Evolutionary conservation across 2,797 vertebrate species (phyloP).

Genomic region (Eleutherodactylus coqui): DNA sequence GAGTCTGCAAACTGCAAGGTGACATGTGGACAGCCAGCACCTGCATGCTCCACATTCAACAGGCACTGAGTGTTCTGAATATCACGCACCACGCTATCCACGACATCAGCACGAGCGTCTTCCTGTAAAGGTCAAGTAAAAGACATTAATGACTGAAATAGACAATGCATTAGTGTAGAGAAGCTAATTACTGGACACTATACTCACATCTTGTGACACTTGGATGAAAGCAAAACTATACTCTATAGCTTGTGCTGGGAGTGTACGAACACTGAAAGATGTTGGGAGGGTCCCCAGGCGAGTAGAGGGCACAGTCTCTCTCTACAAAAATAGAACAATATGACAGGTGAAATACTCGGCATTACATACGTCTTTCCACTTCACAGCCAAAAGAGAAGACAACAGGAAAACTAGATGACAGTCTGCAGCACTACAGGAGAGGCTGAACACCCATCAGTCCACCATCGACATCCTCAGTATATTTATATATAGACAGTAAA

Average conservation of each 20-base stretch:
- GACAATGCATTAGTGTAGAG: background rate
- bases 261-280: constrained; percentile 85
- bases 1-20: constrained; percentile 92
- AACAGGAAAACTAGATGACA: background rate
- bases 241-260: constrained; percentile 92
- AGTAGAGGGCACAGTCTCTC: constrained; percentile 85
- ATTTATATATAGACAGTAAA: constrained; percentile 32
- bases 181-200: background rate
- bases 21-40: constrained; percentile 83
- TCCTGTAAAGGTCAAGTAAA: constrained; percentile 74
- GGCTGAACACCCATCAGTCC: background rate
- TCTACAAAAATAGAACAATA: constrained; percentile 74
- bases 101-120: constrained; percentile 89
- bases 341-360: background rate
- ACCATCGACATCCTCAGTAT: background rate
- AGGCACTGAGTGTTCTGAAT: constrained; percentile 97
- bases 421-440: background rate
- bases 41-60: constrained; percentile 90
- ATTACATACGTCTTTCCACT: background rate
- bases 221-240: constrained; percentile 93
- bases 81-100: constrained; percentile 93
- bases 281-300: constrained; percentile 88
- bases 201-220: constrained; percentile 93
- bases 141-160: background rate
- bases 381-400: background rate